Evolutionary conservation across 2,113 vertebrate genomes (phyloP), one percentile per base, ranked within the genome.

Genomic region (Cinclus mexicanus): DNA sequence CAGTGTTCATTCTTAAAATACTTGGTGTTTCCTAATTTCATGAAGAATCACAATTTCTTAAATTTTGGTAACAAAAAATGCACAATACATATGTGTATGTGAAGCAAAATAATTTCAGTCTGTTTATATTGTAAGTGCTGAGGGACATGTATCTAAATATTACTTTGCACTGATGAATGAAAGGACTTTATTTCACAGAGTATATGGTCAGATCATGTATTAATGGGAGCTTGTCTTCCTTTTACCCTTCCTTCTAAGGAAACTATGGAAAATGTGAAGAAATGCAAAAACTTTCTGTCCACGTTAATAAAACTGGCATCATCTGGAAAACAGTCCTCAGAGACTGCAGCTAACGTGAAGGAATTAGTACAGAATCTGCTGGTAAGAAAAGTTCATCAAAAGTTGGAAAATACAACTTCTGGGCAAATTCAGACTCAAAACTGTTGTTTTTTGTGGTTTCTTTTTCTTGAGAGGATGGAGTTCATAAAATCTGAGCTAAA

Each of bases 241-340:
- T 81, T n/a, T 75, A 29, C 33, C 4, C 1, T 13, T 84, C 11
- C 1, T 35, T 8, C 9, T 25, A 63, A 99, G 99, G 99, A 99
- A 97, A 99, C 99, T 11, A 98, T 99, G 98, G 99, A 99, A 97
- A 99, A 99, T 97, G 99, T 99, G 97, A 99, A 99, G 97, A 99
- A 99, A 97, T 99, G 99, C 96, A 99, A 99, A 98, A 99, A 99
- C 97, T 99, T 99, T 96, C 97, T 99, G 89, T 99, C 99, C 26
- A 99, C 99, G 5, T 95, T 99, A 97, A 99, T 99, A 97, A 99
- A 99, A 97, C 97, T 99, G 97, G 99, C 99, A 35, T 99, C 99
- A 47, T 98, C 98, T 68, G 99, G 99, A 88, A 99, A 99, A 93
- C 99, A 99, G 97, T 99, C 99, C 21, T 96, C 98, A 44, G 99